A percentile compares a stretch with the other conserved stretches of the same genome.
phyloP scores from a whole-genome alignment of 2,888 invertebrate species.

The Vanessa cardui region DNA sequence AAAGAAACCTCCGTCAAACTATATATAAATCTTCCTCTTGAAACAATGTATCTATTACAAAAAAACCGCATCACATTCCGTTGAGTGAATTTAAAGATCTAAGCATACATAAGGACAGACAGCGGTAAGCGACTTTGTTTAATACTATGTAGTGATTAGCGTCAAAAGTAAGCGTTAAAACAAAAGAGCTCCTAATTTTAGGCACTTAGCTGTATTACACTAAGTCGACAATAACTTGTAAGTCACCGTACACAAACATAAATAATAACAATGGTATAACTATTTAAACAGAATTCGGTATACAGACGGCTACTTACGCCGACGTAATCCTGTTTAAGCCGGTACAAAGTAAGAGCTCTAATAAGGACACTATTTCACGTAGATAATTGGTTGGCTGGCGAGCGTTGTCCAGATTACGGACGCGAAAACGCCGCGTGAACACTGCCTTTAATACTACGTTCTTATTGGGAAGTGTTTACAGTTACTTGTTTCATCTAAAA shows the following conservation, averaged over 20 bases:
- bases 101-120: too few species aligned
- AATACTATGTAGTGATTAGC: too few species aligned
- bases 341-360: slow-evolving; percentile 74
- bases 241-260: slow-evolving; percentile 8
- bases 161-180: too few species aligned
- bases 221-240: neutral
- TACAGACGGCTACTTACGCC: slow-evolving; percentile 65
- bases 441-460: slow-evolving; percentile 48
- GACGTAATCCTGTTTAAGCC: slow-evolving; percentile 71
- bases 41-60: too few species aligned
- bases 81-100: too few species aligned
- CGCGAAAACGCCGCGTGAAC: slow-evolving; percentile 53
- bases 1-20: too few species aligned
- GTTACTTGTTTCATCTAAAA: neutral
- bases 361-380: slow-evolving; percentile 75
- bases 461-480: slow-evolving; percentile 21
- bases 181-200: too few species aligned
- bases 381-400: slow-evolving; percentile 76
- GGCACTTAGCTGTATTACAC: too few species aligned
- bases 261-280: slow-evolving; percentile 30
- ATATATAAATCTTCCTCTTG: too few species aligned
- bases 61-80: too few species aligned
- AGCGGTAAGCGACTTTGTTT: too few species aligned
- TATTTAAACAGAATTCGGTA: slow-evolving; percentile 52
- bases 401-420: slow-evolving; percentile 60